phyloP scores from a whole-genome alignment of 2,113 vertebrate species.

The Garra rufa region DNA sequence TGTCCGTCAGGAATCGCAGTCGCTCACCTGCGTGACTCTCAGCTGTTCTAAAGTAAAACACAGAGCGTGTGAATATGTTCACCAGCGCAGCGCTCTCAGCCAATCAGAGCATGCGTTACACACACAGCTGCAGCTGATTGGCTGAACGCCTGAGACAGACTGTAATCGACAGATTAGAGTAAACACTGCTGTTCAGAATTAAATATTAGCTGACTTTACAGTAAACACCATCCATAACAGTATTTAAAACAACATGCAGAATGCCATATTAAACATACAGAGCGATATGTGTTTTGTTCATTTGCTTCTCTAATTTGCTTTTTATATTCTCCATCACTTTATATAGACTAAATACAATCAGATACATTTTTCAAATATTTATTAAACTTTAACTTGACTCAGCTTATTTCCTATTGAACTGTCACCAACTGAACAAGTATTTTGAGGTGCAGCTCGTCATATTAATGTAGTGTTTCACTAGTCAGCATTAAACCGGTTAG shows the following conservation, averaged over 20 bases:
- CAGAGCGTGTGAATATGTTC: not conserved
- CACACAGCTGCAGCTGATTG: slow-evolving; percentile 12
- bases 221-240: not conserved
- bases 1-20: not conserved
- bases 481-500: too few species aligned
- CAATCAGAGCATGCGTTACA: slow-evolving; percentile 4
- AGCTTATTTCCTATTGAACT: not conserved
- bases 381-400: too few species aligned
- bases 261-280: not conserved
- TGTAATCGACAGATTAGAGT: too few species aligned
- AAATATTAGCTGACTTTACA: not conserved
- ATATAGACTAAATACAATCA: too few species aligned
- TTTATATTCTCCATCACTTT: too few species aligned
- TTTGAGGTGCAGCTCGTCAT: too few species aligned
- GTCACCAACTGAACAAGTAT: not conserved
- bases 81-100: not conserved
- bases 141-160: not conserved
- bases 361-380: too few species aligned
- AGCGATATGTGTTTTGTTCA: too few species aligned
- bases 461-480: too few species aligned
- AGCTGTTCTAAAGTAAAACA: not conserved
- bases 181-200: not conserved
- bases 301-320: too few species aligned
- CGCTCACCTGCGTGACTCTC: slow-evolving; percentile 3
- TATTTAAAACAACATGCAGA: not conserved